Conservation (phyloP, 2,888 invertebrate genomes). For the Carcina quercana region DNA sequence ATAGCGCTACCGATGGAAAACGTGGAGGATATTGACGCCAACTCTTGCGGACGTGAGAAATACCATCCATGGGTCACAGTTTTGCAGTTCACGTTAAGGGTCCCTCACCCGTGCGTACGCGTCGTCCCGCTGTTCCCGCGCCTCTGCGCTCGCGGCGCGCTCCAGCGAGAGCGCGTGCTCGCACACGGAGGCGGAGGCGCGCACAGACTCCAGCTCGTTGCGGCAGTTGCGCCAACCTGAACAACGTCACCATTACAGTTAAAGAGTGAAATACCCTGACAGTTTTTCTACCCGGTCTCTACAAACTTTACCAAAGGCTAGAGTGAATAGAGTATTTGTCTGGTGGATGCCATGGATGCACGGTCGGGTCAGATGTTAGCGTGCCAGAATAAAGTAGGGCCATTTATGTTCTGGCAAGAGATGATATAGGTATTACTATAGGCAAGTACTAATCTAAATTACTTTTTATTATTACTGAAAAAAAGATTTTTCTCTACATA, state of each 20-base stretch:
- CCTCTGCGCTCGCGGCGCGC: slow-evolving; percentile 37
- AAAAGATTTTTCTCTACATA: no score
- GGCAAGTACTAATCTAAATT: no score
- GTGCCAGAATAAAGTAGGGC: no score
- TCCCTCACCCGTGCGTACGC: slow-evolving; percentile 32
- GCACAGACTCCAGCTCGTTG: slow-evolving; percentile 50
- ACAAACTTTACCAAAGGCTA: neutral
- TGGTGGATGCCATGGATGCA: neutral
- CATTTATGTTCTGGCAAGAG: no score
- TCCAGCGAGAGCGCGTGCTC: slow-evolving; percentile 43
- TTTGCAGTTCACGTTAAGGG: no score
- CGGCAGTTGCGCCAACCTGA: slow-evolving; percentile 59
- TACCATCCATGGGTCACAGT: no score
- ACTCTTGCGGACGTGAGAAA: no score
- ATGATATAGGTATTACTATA: no score
- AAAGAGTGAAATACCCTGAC: neutral
- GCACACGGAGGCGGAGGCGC: slow-evolving; percentile 29
- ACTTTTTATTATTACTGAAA: no score
- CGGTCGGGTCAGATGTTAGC: no score
- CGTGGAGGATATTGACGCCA: no score
- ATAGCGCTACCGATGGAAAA: no score
- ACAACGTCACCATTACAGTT: neutral
- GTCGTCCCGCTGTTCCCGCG: slow-evolving; percentile 34
- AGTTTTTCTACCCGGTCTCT: neutral
- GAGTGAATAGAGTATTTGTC: neutral